These are phyloP conservation scores for Monodelphis domestica DNA, from an alignment of 2,797 vertebrate species.

Conservation along the genomic window DNA sequence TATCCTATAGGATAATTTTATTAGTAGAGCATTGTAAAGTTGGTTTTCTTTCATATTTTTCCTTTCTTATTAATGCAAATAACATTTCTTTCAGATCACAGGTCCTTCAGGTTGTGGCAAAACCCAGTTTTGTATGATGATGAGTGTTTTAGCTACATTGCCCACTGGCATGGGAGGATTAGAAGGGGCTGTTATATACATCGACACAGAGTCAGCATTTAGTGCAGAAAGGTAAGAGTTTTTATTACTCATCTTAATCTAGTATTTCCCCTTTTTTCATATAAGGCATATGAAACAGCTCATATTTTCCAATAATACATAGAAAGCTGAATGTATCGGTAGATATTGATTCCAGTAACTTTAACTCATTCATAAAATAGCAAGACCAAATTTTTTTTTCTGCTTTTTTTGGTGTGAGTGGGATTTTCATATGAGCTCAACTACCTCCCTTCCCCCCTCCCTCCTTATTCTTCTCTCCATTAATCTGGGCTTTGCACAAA, in stretches of 20 bases:
- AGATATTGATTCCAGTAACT: background rate
- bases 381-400: background rate
- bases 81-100: conserved; percentile 84
- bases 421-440: background rate
- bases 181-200: conserved; percentile 87
- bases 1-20: background rate
- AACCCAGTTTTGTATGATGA: conserved; percentile 91
- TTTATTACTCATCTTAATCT: conserved; percentile 30
- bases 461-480: background rate
- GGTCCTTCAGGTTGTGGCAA: conserved; percentile 92
- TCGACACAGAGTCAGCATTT: conserved; percentile 91
- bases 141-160: conserved; percentile 88
- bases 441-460: background rate
- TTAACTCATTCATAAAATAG: conserved; percentile 27
- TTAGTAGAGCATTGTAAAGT: background rate
- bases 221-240: conserved; percentile 89
- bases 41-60: background rate
- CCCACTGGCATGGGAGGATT: conserved; percentile 88
- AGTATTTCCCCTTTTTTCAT: background rate
- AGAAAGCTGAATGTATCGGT: background rate
- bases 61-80: conserved; percentile 50
- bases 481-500: conserved; percentile 44
- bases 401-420: conserved; percentile 39
- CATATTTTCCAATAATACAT: conserved; percentile 19
- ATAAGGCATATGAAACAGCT: conserved; percentile 29